Evolutionary conservation across 2,888 invertebrate genomes (phyloP).

Genomic region (Tinea semifulvella): DNA sequence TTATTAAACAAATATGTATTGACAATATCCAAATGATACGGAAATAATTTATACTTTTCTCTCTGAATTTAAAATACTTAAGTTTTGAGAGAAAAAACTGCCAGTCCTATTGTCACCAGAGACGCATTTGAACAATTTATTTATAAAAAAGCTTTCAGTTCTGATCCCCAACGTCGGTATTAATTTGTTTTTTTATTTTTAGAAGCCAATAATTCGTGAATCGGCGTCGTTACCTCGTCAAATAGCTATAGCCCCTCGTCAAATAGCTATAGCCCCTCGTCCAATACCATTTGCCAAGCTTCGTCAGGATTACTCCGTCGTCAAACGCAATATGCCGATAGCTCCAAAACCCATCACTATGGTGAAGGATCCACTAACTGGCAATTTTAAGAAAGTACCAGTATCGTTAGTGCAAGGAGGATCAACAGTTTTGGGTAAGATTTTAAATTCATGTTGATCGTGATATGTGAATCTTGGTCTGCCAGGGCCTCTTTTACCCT

Average conservation of each 20-base stretch:
- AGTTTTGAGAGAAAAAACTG: too few relatives aligned
- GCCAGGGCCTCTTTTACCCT: too few relatives aligned
- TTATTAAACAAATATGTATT: too few relatives aligned
- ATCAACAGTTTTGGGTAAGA: constrained; percentile 1
- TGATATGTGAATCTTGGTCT: too few relatives aligned
- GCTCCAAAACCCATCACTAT: constrained; percentile 28
- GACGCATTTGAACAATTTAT: too few relatives aligned
- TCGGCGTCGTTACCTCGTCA: constrained; percentile 35
- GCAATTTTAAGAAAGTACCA: constrained; percentile 32
- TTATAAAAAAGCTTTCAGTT: too few relatives aligned
- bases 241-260: constrained; percentile 62
- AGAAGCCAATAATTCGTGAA: constrained; percentile 23
- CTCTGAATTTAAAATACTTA: too few relatives aligned
- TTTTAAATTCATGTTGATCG: too few relatives aligned
- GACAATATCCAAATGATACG: too few relatives aligned
- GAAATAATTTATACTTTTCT: too few relatives aligned
- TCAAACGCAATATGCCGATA: constrained; percentile 34
- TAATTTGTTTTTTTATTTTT: constrained; percentile 9
- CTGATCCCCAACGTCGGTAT: too few relatives aligned
- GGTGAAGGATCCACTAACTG: background rate
- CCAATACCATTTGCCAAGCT: constrained; percentile 60
- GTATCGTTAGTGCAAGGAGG: constrained; percentile 23
- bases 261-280: constrained; percentile 60
- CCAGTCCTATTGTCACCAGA: too few relatives aligned
- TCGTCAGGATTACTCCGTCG: background rate